phyloP scores from a whole-genome alignment of 2,888 invertebrate species.

The Amiota mariae region DNA sequence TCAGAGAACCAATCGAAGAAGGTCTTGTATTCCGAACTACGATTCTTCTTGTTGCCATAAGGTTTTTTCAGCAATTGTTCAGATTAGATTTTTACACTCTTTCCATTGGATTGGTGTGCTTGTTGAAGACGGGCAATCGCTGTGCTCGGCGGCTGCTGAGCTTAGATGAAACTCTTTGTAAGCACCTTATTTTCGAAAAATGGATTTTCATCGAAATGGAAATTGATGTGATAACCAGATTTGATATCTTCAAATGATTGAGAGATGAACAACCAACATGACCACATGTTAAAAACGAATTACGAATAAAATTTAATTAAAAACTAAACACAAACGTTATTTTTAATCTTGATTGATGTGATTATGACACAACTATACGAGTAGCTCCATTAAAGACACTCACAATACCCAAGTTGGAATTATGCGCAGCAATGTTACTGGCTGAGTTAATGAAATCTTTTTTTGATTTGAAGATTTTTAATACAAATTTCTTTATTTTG shows the following conservation, averaged over 20 bases:
- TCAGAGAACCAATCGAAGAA: conserved; percentile 91
- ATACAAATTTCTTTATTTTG: no score
- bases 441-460: no score
- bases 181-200: conserved; percentile 87
- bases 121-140: conserved; percentile 80
- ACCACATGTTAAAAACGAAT: no score
- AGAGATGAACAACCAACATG: no score
- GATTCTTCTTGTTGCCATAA: conserved; percentile 76
- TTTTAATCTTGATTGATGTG: no score
- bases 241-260: conserved; percentile 92
- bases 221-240: conserved; percentile 86
- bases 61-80: conserved; percentile 77
- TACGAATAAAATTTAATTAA: no score
- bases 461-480: no score
- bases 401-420: no score
- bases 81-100: conserved; percentile 82
- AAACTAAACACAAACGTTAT: no score
- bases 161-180: conserved; percentile 81
- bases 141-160: conserved; percentile 73
- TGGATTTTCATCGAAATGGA: conserved; percentile 86
- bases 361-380: no score
- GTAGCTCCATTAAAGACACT: no score
- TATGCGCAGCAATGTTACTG: no score
- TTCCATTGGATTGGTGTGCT: conserved; percentile 88
- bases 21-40: conserved; percentile 80